phyloP scores from a whole-genome alignment of 1,140 invertebrate species.

The Cheumatopsyche charites region DNA sequence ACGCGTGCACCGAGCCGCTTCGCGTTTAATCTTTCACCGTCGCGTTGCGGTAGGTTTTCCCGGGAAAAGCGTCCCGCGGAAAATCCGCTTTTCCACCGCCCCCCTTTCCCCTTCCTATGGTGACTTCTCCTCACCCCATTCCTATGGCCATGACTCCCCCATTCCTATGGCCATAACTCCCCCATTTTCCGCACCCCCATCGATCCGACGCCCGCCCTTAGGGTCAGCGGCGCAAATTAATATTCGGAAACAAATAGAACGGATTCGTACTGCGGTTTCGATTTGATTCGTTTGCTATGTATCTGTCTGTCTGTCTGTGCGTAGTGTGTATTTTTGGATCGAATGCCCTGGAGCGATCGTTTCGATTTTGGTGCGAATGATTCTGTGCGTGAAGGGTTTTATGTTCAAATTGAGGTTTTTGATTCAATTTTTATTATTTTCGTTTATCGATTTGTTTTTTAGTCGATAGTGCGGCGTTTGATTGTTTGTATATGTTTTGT shows the following conservation, averaged over 20 bases:
- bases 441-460: too few species aligned
- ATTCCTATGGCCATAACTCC: background rate
- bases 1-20: too few species aligned
- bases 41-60: slow-evolving; percentile 26
- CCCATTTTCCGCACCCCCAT: background rate
- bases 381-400: too few species aligned
- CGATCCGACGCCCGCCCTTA: background rate
- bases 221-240: slow-evolving; percentile 37
- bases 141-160: too few species aligned
- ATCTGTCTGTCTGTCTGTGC: too few species aligned
- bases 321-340: too few species aligned
- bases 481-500: too few species aligned
- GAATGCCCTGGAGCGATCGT: too few species aligned
- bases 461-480: too few species aligned
- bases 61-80: background rate
- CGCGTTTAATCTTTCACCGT: slow-evolving; percentile 6
- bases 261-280: slow-evolving; percentile 22
- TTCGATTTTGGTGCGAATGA: too few species aligned
- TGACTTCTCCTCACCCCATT: slow-evolving; percentile 5
- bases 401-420: too few species aligned
- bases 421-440: too few species aligned
- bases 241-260: slow-evolving; percentile 30
- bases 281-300: background rate
- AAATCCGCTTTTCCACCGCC: slow-evolving; percentile 36
- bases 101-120: slow-evolving; percentile 30